Base-by-base conservation (phyloP, 2,888 invertebrate genomes). In the Elgonia sp. region DNA sequence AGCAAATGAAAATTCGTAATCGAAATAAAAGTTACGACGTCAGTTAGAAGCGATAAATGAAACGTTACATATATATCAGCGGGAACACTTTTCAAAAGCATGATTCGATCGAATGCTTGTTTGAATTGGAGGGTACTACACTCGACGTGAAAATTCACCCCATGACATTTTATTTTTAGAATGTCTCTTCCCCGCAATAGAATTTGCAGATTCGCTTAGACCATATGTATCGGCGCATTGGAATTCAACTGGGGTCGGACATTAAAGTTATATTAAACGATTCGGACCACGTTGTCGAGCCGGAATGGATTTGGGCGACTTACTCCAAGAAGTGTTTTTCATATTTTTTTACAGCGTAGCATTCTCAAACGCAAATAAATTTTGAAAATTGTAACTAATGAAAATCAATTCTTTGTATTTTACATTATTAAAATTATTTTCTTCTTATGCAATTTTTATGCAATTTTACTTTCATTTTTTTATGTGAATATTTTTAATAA, bases 161-260 rank as follows among this genome's bases (percentile, higher is more conserved):
- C 90, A 91, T 90, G 92, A 91, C 89, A 90, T 91, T 93, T 92
- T 92, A 92, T 93, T 93, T 92, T 90, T 89, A 89, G 90, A 91
- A 90, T 73, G 85, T 87, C 70, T 89, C 85, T 87, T 90, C 90
- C 87, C 73, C 53, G 89, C 84, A 87, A 89, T 88, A 89, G 89
- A 89, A 90, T 91, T 89, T 88, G 84, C 89, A 89, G 90, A 90
- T 88, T 91, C 89, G 88, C 85, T 85, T 87, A 86, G 84, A 88
- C 88, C 92, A 92, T 92, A 91, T 92, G 92, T 86, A 87, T 89
- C 89, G 87, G 80, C 87, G 86, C 87, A 90, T 86, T 89, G 88
- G 89, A 86, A 91, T 92, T 91, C 92, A 92, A 92, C 91, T 89
- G 86, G 87, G 86, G 87, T 89, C 86, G 86, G 67, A 87, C 88